Percentiles rank a stretch among this genome's conserved stretches.
These are phyloP conservation scores for Clostera curtula DNA, from an alignment of 2,888 invertebrate species.

Conservation along the genomic window DNA sequence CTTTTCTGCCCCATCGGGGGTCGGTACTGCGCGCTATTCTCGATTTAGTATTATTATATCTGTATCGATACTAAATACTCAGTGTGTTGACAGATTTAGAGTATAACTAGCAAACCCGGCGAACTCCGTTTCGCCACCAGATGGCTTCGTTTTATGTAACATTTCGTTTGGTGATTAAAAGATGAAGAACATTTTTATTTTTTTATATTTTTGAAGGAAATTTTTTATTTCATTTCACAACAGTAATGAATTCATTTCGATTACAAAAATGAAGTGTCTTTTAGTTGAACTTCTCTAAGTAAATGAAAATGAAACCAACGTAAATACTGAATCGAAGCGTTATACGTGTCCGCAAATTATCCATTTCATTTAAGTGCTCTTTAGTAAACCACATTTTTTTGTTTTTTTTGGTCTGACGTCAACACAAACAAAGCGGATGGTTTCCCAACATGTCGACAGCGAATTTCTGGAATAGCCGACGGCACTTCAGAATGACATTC, in stretches of 20 bases:
- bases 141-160: slow-evolving; percentile 22
- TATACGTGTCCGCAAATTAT: too few species aligned
- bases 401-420: too few species aligned
- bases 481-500: slow-evolving; percentile 10
- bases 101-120: slow-evolving; percentile 9
- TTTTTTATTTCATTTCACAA: slow-evolving; percentile 21
- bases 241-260: slow-evolving; percentile 25
- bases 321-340: slow-evolving; percentile 9
- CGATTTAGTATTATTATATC: too few species aligned
- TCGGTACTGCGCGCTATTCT: too few species aligned
- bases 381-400: too few species aligned
- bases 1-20: too few species aligned
- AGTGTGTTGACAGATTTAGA: too few species aligned
- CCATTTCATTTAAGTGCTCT: too few species aligned
- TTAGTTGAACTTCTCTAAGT: slow-evolving; percentile 21
- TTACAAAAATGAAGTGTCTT: slow-evolving; percentile 23
- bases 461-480: slow-evolving; percentile 12
- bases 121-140: slow-evolving; percentile 12
- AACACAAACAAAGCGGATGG: too few species aligned
- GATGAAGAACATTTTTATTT: slow-evolving; percentile 16
- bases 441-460: too few species aligned
- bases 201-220: slow-evolving; percentile 10
- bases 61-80: too few species aligned
- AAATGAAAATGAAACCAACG: slow-evolving; percentile 22
- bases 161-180: slow-evolving; percentile 23